Evolutionary conservation across 2,113 vertebrate species (phyloP).

Genomic region (Rhizomys pruinosus): DNA sequence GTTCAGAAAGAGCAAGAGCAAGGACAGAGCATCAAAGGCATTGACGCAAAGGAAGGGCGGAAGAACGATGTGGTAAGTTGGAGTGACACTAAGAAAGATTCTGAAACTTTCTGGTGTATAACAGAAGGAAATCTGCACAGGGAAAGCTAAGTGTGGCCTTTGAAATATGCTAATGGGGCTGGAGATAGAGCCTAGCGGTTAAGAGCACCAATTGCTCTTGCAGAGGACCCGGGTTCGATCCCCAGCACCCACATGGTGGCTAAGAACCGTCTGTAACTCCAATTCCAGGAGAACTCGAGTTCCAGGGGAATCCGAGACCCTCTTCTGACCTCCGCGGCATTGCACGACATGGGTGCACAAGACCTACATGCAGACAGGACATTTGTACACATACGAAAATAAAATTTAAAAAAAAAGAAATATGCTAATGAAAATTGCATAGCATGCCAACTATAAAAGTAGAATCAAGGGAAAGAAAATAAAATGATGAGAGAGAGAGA

Average conservation of each 20-base stretch:
- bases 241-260: too few species aligned
- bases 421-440: not conserved
- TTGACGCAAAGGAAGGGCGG: not conserved
- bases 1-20: not conserved
- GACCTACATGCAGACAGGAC: too few species aligned
- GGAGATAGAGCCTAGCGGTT: too few species aligned
- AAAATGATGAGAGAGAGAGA: not conserved
- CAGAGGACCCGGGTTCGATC: too few species aligned
- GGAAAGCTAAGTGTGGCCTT: not conserved
- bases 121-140: constrained; percentile 35
- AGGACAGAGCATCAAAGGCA: not conserved
- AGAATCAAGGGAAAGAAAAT: not conserved
- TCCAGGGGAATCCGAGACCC: too few species aligned
- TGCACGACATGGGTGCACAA: too few species aligned
- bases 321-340: too few species aligned
- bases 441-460: too few species aligned
- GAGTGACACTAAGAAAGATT: not conserved
- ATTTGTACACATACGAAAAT: too few species aligned
- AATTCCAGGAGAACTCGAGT: too few species aligned
- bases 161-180: not conserved
- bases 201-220: too few species aligned
- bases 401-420: constrained; percentile 17
- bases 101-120: not conserved
- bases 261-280: too few species aligned
- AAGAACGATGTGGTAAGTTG: not conserved